These are phyloP conservation scores for Seriola quinqueradiata DNA, from an alignment of 2,113 vertebrate species.

Conservation along the genomic window DNA sequence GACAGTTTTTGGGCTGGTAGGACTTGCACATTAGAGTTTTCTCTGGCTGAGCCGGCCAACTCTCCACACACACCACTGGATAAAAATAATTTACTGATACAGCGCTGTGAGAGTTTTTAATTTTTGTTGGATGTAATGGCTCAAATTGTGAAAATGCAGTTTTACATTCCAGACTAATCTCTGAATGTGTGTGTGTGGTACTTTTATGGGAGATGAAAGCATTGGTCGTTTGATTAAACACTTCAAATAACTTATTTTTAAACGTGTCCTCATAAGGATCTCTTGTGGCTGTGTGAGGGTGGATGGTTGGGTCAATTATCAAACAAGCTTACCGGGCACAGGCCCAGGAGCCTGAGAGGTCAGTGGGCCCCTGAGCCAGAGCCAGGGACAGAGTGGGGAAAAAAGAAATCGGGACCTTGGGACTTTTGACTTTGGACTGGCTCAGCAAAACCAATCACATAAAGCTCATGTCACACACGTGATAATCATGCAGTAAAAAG, in stretches of 20 bases:
- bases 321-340: not conserved
- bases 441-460: no score
- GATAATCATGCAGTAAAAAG: no score
- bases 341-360: not conserved
- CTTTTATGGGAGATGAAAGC: not conserved
- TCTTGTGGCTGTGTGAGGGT: not conserved
- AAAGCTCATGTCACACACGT: no score
- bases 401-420: no score
- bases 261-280: not conserved
- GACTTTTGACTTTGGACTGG: no score
- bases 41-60: not conserved
- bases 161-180: not conserved
- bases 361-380: not conserved
- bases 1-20: not conserved
- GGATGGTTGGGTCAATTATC: not conserved
- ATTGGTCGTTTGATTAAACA: no score
- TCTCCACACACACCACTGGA: not conserved
- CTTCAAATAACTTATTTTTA: not conserved
- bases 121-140: not conserved
- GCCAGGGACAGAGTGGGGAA: not conserved
- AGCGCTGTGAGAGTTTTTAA: not conserved
- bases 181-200: not conserved
- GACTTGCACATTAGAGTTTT: not conserved
- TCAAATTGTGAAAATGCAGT: not conserved
- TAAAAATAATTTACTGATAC: not conserved